Base-by-base conservation (phyloP, 2,888 invertebrate genomes). In the Stegophylla sp. region DNA sequence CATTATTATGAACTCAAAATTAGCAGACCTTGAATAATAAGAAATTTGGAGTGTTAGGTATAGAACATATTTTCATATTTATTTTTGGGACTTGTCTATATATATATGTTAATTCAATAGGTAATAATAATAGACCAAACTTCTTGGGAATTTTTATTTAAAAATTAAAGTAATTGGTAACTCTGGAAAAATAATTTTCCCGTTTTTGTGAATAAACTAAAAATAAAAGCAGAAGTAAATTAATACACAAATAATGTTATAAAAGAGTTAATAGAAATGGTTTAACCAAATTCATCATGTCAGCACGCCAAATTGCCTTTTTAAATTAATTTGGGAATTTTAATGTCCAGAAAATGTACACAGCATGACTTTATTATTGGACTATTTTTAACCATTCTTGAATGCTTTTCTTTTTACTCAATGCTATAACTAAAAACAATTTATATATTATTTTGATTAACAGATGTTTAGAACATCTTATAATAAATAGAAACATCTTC, bases 241-340 rank as follows among this genome's bases (percentile, higher is more conserved):
- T 1, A 69, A 26, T 51, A 13, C 13, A 13, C 15, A 20, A 45
- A 45, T 48, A 48, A 17, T 20, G 26, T 10, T 4, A 5, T 3
- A 56, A 61, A 10, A 59, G 43, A 13, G 13, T 43, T 41, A 43
- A 59, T 51, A 45, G 4, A n/a, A 59, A 73, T 59, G n/a, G 72
- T n/a, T 26, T 43, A 73, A 45, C 26, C 3, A 73, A 72, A 61
- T 67, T 34, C 73, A 73, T 73, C 26, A 45, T 45, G 43, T 28
- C 45, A 61, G 28, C n/a, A 0, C 12, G 64, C 41, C 64, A 34
- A 75, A 75, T 75, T 63, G 64, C 23, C 17, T 64, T 75, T n/a
- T n/a, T n/a, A n/a, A 51, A 75, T 75, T 75, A 75, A 51, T 75
- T 64, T 64, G 75, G 51, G 23, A 23, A 64, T 64, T 75, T 51